Evolutionary conservation across 2,888 invertebrate genomes (phyloP), one percentile per base, ranked within the genome.

Genomic region (Polyommatus iphigenia): DNA sequence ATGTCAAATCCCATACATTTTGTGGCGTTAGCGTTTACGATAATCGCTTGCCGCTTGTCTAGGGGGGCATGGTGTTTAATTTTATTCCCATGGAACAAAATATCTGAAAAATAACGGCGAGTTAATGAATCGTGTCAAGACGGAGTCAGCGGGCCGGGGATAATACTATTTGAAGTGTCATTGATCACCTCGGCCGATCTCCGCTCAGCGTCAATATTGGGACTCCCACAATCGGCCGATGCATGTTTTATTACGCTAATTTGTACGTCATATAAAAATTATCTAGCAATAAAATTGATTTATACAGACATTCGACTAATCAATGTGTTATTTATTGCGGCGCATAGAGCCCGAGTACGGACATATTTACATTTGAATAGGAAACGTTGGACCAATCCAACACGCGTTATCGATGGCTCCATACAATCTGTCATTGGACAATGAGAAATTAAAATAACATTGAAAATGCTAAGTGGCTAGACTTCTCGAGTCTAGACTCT

Each of bases 301-400:
- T 75, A 50, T 29, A 46, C 18, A 54, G 54, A 29, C 50, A 54
- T 54, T 75, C 24, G n/a, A 41, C 20, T 72, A 72, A 72, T 75
- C 50, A 54, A 75, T 75, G 54, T 75, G 29, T 75, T 75, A 75
- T 75, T 75, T 75, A 75, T 75, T 75, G 46, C 73, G 29, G 50
- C 75, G 54, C 20, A 67, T 67, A 50, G 6, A 54, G 72, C 50
- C 50, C 50, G 29, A 50, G 24, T 18, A 50, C 50, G 29, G 29
- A 29, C 29, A 54, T n/a, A n/a, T 75, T 50, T 54, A 29, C 54
- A 75, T 50, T 46, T 50, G 54, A 75, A 46, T 50, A 54, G 75
- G 18, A 54, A 75, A 50, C 50, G 75, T 75, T n/a, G 29, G 46
- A 54, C 75, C 50, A 50, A 73, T 73, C 73, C 6, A 67, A 73